These are phyloP conservation scores for Cryptotermes secundus DNA, from an alignment of 1,140 invertebrate species.

Conservation along the genomic window DNA sequence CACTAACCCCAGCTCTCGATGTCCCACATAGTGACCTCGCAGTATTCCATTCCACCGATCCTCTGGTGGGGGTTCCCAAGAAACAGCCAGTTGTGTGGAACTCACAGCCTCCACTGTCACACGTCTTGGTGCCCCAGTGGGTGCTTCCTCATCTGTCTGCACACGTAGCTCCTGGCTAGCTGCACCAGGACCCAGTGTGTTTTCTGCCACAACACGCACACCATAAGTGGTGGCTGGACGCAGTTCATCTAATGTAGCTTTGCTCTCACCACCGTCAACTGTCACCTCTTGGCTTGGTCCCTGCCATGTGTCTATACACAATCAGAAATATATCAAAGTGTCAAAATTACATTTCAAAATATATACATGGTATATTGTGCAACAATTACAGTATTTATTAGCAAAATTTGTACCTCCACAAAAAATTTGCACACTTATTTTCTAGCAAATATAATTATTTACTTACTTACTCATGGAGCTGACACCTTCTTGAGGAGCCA, in stretches of 20 bases:
- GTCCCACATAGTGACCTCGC: slow-evolving; percentile 57
- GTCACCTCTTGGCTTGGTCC: slow-evolving; percentile 27
- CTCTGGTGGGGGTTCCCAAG: slow-evolving; percentile 51
- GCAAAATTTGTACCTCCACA: neutral
- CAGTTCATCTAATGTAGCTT: slow-evolving; percentile 44
- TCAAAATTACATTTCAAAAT: neutral
- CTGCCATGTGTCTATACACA: slow-evolving; percentile 33
- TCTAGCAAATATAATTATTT: too few relatives aligned
- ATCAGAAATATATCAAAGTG: neutral
- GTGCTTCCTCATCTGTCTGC: slow-evolving; percentile 53
- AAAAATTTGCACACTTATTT: too few relatives aligned
- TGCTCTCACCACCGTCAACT: slow-evolving; percentile 38
- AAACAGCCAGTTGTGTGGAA: slow-evolving; percentile 52
- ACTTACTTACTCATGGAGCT: too few relatives aligned
- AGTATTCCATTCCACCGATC: slow-evolving; percentile 53
- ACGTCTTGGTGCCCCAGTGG: slow-evolving; percentile 51
- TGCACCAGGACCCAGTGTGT: slow-evolving; percentile 50
- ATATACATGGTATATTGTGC: neutral
- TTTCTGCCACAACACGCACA: slow-evolving; percentile 52
- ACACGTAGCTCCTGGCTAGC: slow-evolving; percentile 44
- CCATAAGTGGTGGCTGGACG: slow-evolving; percentile 53
- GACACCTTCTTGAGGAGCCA: too few relatives aligned
- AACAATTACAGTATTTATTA: neutral
- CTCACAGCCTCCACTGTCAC: slow-evolving; percentile 51
- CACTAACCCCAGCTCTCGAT: slow-evolving; percentile 43